phyloP scores from a whole-genome alignment of 2,113 vertebrate genomes.

The Scomber scombrus region DNA sequence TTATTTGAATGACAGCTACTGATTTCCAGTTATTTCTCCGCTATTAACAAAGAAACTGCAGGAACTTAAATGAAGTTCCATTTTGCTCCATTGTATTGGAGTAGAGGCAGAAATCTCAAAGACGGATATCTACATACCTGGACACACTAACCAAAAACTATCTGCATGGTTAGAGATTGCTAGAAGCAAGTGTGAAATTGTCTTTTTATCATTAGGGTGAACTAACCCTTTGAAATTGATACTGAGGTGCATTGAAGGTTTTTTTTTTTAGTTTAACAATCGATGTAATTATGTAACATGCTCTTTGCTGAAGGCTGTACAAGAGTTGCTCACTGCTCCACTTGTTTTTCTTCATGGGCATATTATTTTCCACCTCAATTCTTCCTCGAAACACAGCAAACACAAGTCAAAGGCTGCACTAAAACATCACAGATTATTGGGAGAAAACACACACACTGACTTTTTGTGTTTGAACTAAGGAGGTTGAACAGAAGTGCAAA shows the following conservation, averaged over 20 bases:
- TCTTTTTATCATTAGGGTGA: constrained; percentile 16
- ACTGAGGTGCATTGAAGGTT: neutral
- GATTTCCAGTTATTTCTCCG: no score
- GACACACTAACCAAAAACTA: neutral
- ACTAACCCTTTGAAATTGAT: neutral
- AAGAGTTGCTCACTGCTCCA: neutral
- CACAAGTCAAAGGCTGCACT: neutral
- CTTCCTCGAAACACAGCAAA: constrained; percentile 29
- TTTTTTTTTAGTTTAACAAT: neutral
- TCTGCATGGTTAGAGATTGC: neutral
- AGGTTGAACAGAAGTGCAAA: neutral
- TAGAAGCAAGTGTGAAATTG: neutral
- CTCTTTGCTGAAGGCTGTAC: constrained; percentile 18
- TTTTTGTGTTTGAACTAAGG: neutral
- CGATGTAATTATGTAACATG: constrained; percentile 25
- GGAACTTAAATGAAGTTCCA: neutral
- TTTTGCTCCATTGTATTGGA: no score
- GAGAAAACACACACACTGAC: constrained; percentile 1
- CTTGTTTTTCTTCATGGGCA: constrained; percentile 26
- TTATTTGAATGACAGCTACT: no score
- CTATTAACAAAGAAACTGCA: no score
- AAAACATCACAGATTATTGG: neutral
- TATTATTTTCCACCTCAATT: constrained; percentile 28
- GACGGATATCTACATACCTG: neutral
- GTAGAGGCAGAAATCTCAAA: no score